Conservation (phyloP, 2,888 invertebrate species). For the Physocephala rufipes region DNA sequence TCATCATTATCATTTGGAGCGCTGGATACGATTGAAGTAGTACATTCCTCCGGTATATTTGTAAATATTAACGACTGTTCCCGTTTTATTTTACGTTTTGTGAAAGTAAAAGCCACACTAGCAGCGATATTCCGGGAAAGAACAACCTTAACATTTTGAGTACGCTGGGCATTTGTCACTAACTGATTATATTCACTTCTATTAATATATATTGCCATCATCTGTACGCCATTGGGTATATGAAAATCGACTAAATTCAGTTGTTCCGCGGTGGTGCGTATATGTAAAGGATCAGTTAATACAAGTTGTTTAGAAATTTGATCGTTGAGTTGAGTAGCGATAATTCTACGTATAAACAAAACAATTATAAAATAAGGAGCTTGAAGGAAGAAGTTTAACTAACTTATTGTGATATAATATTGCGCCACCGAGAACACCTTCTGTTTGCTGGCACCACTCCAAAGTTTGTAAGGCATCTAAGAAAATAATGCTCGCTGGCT, state of each 20-base stretch:
- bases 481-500: slow-evolving; percentile 88
- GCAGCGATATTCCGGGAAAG: slow-evolving; percentile 41
- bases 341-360: slow-evolving; percentile 71
- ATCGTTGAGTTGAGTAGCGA: slow-evolving; percentile 80
- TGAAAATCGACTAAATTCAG: slow-evolving; percentile 72
- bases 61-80: slow-evolving; percentile 84
- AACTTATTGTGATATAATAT: slow-evolving; percentile 91
- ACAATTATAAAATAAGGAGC: not conserved
- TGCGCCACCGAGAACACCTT: slow-evolving; percentile 84
- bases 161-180: slow-evolving; percentile 65
- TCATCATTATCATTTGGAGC: not conserved
- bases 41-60: slow-evolving; percentile 79
- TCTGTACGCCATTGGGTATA: slow-evolving; percentile 82
- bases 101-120: slow-evolving; percentile 58
- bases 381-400: slow-evolving; percentile 50
- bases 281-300: slow-evolving; percentile 83
- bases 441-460: slow-evolving; percentile 82
- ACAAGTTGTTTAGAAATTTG: slow-evolving; percentile 81
- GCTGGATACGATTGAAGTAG: slow-evolving; percentile 32
- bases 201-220: slow-evolving; percentile 80
- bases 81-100: slow-evolving; percentile 73
- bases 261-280: slow-evolving; percentile 82
- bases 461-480: slow-evolving; percentile 87
- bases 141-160: slow-evolving; percentile 62
- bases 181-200: slow-evolving; percentile 71